Percentiles rank a stretch among this genome's conserved stretches.
These are phyloP conservation scores for Synchiropus splendidus DNA, from an alignment of 2,113 vertebrate genomes.

Conservation along the genomic window DNA sequence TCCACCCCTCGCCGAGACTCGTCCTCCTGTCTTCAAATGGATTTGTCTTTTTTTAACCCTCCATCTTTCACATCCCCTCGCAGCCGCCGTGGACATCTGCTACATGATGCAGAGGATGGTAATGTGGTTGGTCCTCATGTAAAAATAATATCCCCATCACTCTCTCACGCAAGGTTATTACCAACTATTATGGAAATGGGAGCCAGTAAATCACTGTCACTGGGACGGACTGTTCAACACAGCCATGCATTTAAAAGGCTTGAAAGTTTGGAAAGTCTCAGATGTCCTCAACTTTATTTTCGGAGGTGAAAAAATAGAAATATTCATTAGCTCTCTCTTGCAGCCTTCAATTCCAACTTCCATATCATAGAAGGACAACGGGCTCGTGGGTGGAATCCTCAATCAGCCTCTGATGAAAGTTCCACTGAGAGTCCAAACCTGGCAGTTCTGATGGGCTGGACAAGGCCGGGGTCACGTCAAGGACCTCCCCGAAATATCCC, in stretches of 20 bases:
- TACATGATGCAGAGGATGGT: conserved; percentile 37
- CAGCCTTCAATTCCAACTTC: conserved; percentile 9
- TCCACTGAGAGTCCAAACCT: no score
- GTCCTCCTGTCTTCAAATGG: no score
- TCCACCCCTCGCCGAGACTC: conserved; percentile 1
- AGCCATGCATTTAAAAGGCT: conserved; percentile 16
- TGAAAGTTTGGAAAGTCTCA: no score
- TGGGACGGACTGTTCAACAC: conserved; percentile 15
- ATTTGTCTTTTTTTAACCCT: conserved; percentile 24
- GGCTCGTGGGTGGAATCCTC: not conserved
- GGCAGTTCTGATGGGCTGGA: no score
- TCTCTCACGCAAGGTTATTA: conserved; percentile 38
- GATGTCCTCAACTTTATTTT: conserved; percentile 2
- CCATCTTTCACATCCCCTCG: conserved; percentile 4
- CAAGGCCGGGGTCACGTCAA: no score
- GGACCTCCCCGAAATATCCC: no score
- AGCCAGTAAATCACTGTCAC: conserved; percentile 30
- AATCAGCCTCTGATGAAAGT: no score
- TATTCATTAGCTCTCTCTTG: conserved; percentile 5
- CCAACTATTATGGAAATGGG: conserved; percentile 26
- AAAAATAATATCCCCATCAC: conserved; percentile 51
- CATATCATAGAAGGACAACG: conserved; percentile 8
- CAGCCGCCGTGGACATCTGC: no score
- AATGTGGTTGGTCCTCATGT: conserved; percentile 44
- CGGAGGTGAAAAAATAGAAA: conserved; percentile 26